These are phyloP conservation scores for Crotalus helleri DNA, from an alignment of 2,113 vertebrate species.

Conservation along the genomic window DNA sequence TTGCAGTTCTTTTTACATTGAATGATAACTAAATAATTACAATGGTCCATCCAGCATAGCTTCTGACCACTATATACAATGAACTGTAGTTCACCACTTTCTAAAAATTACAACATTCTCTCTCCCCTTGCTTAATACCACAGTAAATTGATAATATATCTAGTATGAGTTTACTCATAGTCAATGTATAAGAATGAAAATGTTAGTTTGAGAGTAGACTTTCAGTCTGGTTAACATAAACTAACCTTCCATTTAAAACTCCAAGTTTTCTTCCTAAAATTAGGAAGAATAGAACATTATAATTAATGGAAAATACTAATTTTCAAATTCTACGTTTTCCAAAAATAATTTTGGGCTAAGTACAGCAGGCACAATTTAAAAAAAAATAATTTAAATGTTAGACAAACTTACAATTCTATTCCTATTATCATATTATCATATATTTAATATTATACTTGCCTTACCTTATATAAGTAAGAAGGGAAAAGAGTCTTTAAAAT, in stretches of 20 bases:
- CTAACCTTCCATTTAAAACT: constrained; percentile 16
- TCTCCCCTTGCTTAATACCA: neutral
- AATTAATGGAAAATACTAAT: too few species aligned
- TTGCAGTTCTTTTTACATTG: neutral
- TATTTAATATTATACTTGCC: neutral
- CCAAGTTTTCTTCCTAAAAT: constrained; percentile 6
- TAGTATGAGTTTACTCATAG: neutral
- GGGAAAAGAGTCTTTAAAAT: neutral
- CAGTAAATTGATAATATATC: neutral
- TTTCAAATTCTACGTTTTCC: neutral
- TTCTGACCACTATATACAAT: neutral
- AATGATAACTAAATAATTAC: neutral
- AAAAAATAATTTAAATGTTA: constrained; percentile 14
- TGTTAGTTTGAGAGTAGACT: neutral
- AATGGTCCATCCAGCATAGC: neutral
- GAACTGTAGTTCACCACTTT: neutral
- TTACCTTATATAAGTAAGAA: constrained; percentile 7
- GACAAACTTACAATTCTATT: neutral
- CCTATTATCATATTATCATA: neutral
- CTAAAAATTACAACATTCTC: neutral
- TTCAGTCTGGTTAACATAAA: neutral
- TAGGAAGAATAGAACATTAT: too few species aligned
- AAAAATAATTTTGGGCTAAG: constrained; percentile 20
- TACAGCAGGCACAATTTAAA: neutral
- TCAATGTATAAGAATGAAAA: neutral